Conservation (phyloP, 2,113 vertebrate species). For the Apeltes quadracus region DNA sequence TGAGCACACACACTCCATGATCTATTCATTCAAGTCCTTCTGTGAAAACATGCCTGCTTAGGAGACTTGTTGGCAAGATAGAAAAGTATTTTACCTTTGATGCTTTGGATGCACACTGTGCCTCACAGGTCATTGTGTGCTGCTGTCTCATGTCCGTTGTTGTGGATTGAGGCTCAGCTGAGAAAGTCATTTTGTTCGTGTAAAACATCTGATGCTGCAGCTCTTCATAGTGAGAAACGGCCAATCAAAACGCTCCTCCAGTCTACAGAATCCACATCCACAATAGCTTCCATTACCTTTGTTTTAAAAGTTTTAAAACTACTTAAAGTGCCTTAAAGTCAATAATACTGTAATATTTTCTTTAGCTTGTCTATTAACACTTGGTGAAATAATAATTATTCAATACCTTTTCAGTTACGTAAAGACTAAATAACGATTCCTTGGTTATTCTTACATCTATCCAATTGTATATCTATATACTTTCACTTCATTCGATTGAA, state of each 20-base stretch:
- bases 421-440: background rate
- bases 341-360: conserved; percentile 60
- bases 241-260: conserved; percentile 20
- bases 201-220: conserved; percentile 26
- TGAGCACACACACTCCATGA: background rate
- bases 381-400: conserved; percentile 56
- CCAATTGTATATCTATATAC: background rate
- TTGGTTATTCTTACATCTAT: background rate
- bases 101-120: background rate
- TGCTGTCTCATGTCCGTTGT: conserved; percentile 5
- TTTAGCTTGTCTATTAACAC: background rate
- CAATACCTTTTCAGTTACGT: conserved; percentile 11
- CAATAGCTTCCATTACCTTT: background rate
- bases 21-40: conserved; percentile 46
- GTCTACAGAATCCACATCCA: conserved; percentile 11
- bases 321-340: conserved; percentile 55
- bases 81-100: conserved; percentile 57
- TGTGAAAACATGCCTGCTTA: conserved; percentile 45
- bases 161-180: conserved; percentile 19
- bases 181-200: conserved; percentile 21
- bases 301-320: conserved; percentile 25
- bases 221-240: conserved; percentile 20
- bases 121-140: conserved; percentile 22
- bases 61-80: conserved; percentile 28
- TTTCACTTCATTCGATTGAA: no score